These are phyloP conservation scores for Phoxinus dragarum DNA, from an alignment of 2,797 vertebrate species.

Conservation along the genomic window DNA sequence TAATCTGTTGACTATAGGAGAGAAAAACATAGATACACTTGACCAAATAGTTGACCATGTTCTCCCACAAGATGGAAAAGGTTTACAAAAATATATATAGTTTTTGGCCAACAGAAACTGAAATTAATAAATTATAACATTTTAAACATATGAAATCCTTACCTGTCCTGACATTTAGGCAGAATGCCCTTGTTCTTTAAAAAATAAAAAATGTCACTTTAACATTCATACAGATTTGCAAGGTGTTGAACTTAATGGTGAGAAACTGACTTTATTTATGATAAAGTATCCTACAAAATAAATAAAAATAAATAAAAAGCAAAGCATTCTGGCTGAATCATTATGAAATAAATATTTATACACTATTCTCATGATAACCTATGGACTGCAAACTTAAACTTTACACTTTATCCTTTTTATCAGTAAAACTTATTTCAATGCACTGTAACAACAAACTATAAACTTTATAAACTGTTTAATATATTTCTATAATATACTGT, in stretches of 20 bases:
- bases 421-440: neutral
- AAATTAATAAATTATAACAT: neutral
- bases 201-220: neutral
- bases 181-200: neutral
- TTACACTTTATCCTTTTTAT: neutral
- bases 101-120: neutral
- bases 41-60: neutral
- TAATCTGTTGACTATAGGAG: neutral
- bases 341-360: neutral
- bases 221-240: neutral
- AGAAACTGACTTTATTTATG: neutral
- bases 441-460: conserved; percentile 4
- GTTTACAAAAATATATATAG: neutral
- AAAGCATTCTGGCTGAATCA: neutral
- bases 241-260: neutral
- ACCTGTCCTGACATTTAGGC: neutral
- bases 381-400: neutral
- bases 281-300: neutral
- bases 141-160: neutral
- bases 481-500: neutral
- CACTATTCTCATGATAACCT: neutral
- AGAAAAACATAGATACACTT: neutral
- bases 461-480: neutral
- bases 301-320: neutral
- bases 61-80: neutral